Evolutionary conservation across 92 coral and sea anemone genomes (phyloP).

Genomic region (Siderastrea radians): DNA sequence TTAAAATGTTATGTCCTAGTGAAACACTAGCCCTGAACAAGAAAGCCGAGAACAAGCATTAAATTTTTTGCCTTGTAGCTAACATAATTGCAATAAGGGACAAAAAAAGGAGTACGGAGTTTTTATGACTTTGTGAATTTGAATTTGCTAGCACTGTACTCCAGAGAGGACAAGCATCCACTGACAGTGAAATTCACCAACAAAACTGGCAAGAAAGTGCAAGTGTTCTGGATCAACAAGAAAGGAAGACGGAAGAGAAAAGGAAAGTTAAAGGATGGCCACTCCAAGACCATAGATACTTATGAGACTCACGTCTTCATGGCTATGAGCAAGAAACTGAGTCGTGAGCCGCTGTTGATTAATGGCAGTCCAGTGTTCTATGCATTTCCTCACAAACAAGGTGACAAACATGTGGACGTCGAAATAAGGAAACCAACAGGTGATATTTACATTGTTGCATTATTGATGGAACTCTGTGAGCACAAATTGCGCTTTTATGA

Average conservation of each 20-base stretch:
- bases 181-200: conserved; percentile 89
- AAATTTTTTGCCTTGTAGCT: too few species aligned
- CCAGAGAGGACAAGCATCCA: conserved; percentile 80
- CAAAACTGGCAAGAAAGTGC: conserved; percentile 84
- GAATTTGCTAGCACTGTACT: conserved; percentile 71
- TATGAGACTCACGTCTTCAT: conserved; percentile 87
- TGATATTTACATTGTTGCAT: conserved; percentile 5
- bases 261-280: conserved; percentile 84
- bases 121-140: background rate
- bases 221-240: conserved; percentile 81
- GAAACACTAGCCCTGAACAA: too few species aligned
- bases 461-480: background rate
- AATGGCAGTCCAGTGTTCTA: conserved; percentile 83
- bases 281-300: conserved; percentile 75
- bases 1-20: too few species aligned
- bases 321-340: conserved; percentile 79
- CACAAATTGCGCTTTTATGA: background rate
- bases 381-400: conserved; percentile 70
- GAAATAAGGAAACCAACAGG: conserved; percentile 87
- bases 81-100: too few species aligned
- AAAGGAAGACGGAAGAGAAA: conserved; percentile 78
- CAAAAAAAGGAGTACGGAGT: background rate
- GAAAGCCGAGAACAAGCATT: too few species aligned
- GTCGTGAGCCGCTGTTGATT: conserved; percentile 67
- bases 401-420: conserved; percentile 73